Percentiles rank a stretch among this genome's conserved stretches.
Evolutionary conservation across 2,888 invertebrate species (phyloP).

Genomic region (Phaonia tiefii): DNA sequence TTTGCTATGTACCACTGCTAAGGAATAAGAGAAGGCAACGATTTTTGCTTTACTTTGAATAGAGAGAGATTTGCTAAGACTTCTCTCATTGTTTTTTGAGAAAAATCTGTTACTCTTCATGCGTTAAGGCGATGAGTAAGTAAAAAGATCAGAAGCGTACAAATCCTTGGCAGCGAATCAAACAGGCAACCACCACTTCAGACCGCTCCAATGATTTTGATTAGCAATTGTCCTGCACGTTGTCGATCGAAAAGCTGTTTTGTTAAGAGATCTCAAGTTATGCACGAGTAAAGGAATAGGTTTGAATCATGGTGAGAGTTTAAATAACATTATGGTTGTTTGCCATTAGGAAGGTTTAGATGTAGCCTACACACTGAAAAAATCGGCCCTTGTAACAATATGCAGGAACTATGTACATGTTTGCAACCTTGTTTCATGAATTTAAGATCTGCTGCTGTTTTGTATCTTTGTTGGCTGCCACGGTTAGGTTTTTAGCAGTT

Average conservation of each 20-base stretch:
- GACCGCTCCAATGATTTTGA: slow-evolving; percentile 42
- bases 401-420: no score
- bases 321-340: no score
- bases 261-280: background rate
- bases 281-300: background rate
- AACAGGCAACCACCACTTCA: slow-evolving; percentile 23
- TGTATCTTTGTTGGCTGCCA: no score
- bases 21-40: slow-evolving; percentile 39
- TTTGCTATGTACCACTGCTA: slow-evolving; percentile 42
- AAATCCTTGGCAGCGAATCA: slow-evolving; percentile 36
- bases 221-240: slow-evolving; percentile 39
- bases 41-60: no score
- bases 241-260: slow-evolving; percentile 4
- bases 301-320: no score
- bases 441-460: no score
- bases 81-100: background rate
- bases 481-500: no score
- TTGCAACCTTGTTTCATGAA: no score
- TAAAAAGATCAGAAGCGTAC: slow-evolving; percentile 42
- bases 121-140: slow-evolving; percentile 41
- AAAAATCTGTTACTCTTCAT: slow-evolving; percentile 28
- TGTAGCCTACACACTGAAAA: no score
- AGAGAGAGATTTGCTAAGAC: slow-evolving; percentile 23
- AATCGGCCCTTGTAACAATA: no score
- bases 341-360: no score